Conservation (phyloP, 2,888 invertebrate genomes). For the Xylophagus ater region DNA sequence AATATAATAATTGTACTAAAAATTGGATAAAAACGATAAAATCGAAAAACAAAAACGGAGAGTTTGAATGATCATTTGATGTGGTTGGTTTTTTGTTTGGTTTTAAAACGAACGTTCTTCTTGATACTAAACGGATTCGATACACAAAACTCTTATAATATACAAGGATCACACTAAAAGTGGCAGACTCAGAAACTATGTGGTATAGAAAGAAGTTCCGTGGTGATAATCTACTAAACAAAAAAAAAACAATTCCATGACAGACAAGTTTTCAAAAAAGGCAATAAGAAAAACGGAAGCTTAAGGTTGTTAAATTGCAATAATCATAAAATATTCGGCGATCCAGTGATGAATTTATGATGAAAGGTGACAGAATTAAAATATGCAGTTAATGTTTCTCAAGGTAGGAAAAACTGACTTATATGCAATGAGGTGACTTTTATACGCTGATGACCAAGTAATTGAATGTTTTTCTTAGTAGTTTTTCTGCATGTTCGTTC, state of each 20-base stretch:
- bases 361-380: constrained; percentile 6
- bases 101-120: constrained; percentile 8
- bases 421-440: constrained; percentile 5
- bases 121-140: not conserved
- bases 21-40: not conserved
- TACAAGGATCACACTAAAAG: constrained; percentile 8
- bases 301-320: constrained; percentile 14
- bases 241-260: not conserved
- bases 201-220: too few relatives aligned
- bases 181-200: too few relatives aligned
- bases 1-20: not conserved
- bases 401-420: not conserved
- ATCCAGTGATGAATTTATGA: constrained; percentile 8
- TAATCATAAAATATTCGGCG: constrained; percentile 11
- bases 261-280: not conserved
- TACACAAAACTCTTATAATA: too few relatives aligned
- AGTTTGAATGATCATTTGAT: too few relatives aligned
- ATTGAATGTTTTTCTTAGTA: too few relatives aligned
- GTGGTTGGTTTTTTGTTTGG: constrained; percentile 2
- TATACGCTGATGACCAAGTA: too few relatives aligned
- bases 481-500: too few relatives aligned
- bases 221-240: not conserved
- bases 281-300: constrained; percentile 6
- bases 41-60: not conserved
- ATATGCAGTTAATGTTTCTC: not conserved